These are phyloP conservation scores for Amphiura filiformis DNA, from an alignment of 35 echinoderm and acorn worm genomes.

Conservation along the genomic window DNA sequence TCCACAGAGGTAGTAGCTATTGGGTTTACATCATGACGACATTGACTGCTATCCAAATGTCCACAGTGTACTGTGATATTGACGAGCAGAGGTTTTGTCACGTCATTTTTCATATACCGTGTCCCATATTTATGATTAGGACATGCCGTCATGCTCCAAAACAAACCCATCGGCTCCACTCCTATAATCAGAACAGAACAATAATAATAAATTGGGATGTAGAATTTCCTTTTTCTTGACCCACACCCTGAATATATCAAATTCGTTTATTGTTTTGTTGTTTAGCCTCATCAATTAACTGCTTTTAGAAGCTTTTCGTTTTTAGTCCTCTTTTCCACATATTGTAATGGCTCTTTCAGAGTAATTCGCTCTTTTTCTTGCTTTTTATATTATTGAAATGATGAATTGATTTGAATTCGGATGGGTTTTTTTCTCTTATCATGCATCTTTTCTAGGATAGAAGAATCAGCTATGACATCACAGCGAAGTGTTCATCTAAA, in stretches of 20 bases:
- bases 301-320: not conserved
- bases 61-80: slow-evolving; percentile 28
- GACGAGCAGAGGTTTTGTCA: slow-evolving; percentile 20
- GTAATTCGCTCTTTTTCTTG: not conserved
- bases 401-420: no score
- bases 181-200: not conserved
- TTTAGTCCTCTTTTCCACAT: not conserved
- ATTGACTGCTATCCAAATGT: slow-evolving; percentile 1
- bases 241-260: not conserved
- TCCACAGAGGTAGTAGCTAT: slow-evolving; percentile 15
- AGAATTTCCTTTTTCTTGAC: not conserved
- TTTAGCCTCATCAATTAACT: not conserved
- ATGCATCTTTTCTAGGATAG: no score
- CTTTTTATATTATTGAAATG: no score
- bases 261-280: not conserved
- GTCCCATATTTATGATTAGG: not conserved
- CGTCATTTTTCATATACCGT: slow-evolving; percentile 15
- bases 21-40: not conserved
- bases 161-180: slow-evolving; percentile 43
- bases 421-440: no score
- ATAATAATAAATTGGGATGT: not conserved
- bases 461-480: no score
- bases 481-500: no score
- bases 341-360: not conserved
- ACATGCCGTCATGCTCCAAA: slow-evolving; percentile 33